Evolutionary conservation across 1,140 invertebrate genomes (phyloP).

Genomic region (Drosophila obscura): DNA sequence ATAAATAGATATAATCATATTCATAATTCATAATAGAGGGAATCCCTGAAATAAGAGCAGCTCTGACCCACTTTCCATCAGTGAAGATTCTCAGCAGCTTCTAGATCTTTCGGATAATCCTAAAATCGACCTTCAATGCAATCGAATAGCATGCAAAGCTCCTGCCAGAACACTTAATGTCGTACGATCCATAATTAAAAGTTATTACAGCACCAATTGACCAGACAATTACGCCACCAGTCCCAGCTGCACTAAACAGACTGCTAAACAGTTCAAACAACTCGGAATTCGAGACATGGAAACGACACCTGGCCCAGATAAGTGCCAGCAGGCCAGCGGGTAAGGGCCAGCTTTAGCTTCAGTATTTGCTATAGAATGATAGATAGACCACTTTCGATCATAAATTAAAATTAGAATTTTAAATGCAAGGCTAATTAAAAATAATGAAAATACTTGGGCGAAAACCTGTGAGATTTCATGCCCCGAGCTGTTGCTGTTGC

Average conservation of each 20-base stretch:
- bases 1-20: conserved; percentile 18
- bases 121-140: conserved; percentile 21
- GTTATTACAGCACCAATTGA: conserved; percentile 70
- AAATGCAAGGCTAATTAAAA: conserved; percentile 72
- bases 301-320: conserved; percentile 69
- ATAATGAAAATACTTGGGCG: conserved; percentile 28
- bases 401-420: conserved; percentile 81
- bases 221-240: conserved; percentile 45
- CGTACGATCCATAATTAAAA: conserved; percentile 70
- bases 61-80: neutral
- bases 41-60: neutral
- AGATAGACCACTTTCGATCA: conserved; percentile 71
- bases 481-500: conserved; percentile 32
- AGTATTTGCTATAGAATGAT: neutral
- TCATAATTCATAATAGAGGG: neutral
- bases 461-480: conserved; percentile 79
- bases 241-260: conserved; percentile 41
- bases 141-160: conserved; percentile 22
- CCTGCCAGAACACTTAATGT: conserved; percentile 49
- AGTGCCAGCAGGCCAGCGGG: conserved; percentile 36
- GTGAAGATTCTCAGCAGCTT: neutral
- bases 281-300: conserved; percentile 26
- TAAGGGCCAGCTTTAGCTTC: conserved; percentile 31
- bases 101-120: neutral
- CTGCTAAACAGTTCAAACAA: conserved; percentile 62